These are phyloP conservation scores for Rhabdornis inornatus DNA, from an alignment of 2,113 vertebrate genomes.

Conservation along the genomic window DNA sequence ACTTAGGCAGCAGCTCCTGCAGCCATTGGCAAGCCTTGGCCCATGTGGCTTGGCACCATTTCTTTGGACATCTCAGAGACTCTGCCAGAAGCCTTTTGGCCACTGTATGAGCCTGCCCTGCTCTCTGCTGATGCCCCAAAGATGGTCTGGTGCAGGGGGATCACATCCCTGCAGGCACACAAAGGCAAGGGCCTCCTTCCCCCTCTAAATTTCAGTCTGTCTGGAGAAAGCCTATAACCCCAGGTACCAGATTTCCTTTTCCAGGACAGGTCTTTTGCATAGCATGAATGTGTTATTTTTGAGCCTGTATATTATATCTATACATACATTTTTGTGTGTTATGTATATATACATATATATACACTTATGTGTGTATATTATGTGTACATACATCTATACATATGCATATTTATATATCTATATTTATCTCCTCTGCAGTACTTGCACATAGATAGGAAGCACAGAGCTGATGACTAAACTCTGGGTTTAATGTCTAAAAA, in stretches of 20 bases:
- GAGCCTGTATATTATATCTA: background rate
- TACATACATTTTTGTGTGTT: background rate
- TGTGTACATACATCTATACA: background rate
- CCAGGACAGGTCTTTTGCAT: background rate
- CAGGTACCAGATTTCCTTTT: background rate
- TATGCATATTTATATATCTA: background rate
- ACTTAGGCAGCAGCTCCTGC: background rate
- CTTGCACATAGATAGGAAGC: background rate
- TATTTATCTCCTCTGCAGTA: background rate
- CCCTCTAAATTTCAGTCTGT: background rate
- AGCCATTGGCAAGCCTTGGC: background rate
- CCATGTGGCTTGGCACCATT: rapidly evolving
- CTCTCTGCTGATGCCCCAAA: background rate
- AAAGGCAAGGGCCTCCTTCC: background rate
- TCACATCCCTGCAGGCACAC: background rate
- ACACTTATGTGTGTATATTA: background rate
- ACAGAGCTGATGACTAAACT: background rate
- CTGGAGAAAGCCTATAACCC: background rate
- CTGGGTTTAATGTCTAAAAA: background rate
- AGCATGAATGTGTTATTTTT: background rate
- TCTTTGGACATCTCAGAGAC: background rate
- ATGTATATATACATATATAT: background rate
- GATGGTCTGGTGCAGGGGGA: background rate
- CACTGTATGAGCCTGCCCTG: background rate
- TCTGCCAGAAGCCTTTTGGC: background rate